Conservation (phyloP, 1,140 invertebrate genomes). For the Rhopalosiphum maidis region DNA sequence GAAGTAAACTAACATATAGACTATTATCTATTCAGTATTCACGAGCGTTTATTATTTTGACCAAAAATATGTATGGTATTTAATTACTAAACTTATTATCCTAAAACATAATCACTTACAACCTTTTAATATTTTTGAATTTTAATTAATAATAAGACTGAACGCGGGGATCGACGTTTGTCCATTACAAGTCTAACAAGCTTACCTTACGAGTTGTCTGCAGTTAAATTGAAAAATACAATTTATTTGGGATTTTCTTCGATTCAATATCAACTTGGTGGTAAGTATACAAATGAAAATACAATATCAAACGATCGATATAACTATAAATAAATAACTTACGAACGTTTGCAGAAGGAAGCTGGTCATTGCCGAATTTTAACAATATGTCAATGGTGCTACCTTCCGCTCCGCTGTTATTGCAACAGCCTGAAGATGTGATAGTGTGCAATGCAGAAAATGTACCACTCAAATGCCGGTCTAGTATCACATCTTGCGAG, state of each 20-base stretch:
- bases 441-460: slow-evolving; percentile 66
- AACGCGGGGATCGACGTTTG: neutral
- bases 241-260: slow-evolving; percentile 57
- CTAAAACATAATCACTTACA: neutral
- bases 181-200: neutral
- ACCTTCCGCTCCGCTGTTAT: slow-evolving; percentile 73
- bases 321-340: neutral
- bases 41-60: neutral
- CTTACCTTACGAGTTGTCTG: slow-evolving; percentile 53
- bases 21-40: neutral
- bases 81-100: neutral
- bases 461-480: slow-evolving; percentile 62
- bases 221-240: slow-evolving; percentile 62
- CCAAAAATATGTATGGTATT: neutral
- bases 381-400: slow-evolving; percentile 74
- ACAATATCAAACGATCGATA: neutral
- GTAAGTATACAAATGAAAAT: slow-evolving; percentile 62
- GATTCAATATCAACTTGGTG: slow-evolving; percentile 57
- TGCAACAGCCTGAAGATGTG: slow-evolving; percentile 67
- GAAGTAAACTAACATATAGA: neutral
- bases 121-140: neutral
- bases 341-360: neutral
- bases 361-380: slow-evolving; percentile 63
- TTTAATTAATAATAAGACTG: neutral
- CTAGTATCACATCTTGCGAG: slow-evolving; percentile 64